Conservation (phyloP, 1,140 invertebrate genomes). For the Hyles vespertilio region DNA sequence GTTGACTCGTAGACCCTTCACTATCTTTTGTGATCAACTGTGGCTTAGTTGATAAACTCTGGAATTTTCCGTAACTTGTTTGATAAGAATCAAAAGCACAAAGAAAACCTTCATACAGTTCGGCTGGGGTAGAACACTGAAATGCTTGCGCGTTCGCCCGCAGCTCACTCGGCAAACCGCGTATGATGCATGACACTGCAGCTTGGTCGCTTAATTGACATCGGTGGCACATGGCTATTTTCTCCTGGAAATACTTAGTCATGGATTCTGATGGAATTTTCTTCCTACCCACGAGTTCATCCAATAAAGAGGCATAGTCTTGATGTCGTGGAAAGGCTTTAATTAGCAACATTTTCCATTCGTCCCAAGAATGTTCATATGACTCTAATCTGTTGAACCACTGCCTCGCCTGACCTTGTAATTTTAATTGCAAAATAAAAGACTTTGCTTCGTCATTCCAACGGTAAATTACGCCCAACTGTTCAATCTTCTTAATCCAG, state of each 20-base stretch:
- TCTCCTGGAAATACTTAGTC: constrained; percentile 34
- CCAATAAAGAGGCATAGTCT: constrained; percentile 22
- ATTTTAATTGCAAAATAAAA: too few species aligned
- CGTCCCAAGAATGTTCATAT: constrained; percentile 14
- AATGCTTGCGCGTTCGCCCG: constrained; percentile 24
- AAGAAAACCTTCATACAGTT: constrained; percentile 27
- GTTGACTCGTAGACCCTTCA: background rate
- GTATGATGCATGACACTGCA: constrained; percentile 25
- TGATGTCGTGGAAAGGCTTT: constrained; percentile 30
- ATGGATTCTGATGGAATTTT: constrained; percentile 30
- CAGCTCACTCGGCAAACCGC: constrained; percentile 28
- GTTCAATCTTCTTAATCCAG: too few species aligned
- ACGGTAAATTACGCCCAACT: too few species aligned
- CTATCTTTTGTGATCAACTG: background rate
- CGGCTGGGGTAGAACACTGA: constrained; percentile 17
- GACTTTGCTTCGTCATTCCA: too few species aligned
- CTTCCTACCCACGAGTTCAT: constrained; percentile 23
- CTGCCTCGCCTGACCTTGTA: too few species aligned
- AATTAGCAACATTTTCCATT: constrained; percentile 30
- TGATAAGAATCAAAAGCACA: constrained; percentile 16
- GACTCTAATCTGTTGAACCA: too few species aligned
- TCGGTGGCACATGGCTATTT: constrained; percentile 29
- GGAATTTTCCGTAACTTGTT: constrained; percentile 5
- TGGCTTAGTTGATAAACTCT: background rate
- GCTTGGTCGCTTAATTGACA: constrained; percentile 28